Base-by-base conservation (phyloP, 2,113 vertebrate genomes). In the Ctenomys sociabilis region DNA sequence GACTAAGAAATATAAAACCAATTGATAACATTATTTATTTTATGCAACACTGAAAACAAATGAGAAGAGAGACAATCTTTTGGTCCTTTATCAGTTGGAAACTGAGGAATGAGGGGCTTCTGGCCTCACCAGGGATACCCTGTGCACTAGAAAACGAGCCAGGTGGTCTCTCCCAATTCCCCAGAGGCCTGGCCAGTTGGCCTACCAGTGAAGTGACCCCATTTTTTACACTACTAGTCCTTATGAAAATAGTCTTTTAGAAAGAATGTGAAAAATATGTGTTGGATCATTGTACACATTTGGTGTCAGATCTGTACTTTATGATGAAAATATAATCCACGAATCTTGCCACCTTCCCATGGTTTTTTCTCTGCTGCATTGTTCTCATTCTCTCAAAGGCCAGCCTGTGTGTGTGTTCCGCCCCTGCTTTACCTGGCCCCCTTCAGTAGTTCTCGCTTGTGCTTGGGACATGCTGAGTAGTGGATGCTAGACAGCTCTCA, bases 101-200 rank as follows among this genome's bases (percentile, higher is more conserved):
- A 78, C 32, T 19, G 52, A 66, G 21, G 12, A 72, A 40, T 49
- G 26, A 30, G 11, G 24, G n/a, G 45, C 73, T 77, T 75, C 91
- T 19, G 8, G 0, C 14, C 28, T 83, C 75, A 37, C 13, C 19
- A 57, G 8, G 30, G 26, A 28, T 2, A 6, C 1, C 0, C 35
- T n/a, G n/a, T 32, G 7, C 0, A 10, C 13, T 26, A 7, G 3
- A 22, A 88, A 17, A 22, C 30, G 17, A 28, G 35, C 2, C 9
- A 32, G 35, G 14, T 8, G 19, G 10, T 11, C 8, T 22, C 1
- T 5, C 11, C 52, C 7, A 6, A 6, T 70, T 11, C 35, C 37
- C 8, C 75, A n/a, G 59, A 4, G 13, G 28, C 70, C 61, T 59
- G 24, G 12, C 1, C 54, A 78, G 17, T 43, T 26, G 57, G 14